These are phyloP conservation scores for Cyphomyrmex costatus DNA, from an alignment of 1,140 invertebrate genomes.

Conservation along the genomic window DNA sequence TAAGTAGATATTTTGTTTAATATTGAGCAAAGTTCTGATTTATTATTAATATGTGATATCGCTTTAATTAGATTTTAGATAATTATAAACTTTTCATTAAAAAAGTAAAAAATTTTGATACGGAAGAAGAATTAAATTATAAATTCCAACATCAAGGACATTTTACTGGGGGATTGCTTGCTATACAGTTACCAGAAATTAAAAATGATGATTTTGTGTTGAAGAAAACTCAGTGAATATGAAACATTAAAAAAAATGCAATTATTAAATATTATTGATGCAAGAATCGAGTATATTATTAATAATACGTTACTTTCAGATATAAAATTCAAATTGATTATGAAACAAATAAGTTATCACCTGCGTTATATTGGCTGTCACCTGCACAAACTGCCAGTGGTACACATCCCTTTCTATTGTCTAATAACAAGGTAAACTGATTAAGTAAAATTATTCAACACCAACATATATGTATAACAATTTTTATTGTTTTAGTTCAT, in stretches of 20 bases:
- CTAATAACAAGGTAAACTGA: conserved; percentile 92
- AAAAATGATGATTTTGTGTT: too few relatives aligned
- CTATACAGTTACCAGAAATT: conserved; percentile 89
- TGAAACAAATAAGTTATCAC: conserved; percentile 91
- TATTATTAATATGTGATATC: background rate
- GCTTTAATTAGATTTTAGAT: conserved; percentile 91
- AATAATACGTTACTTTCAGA: conserved; percentile 83
- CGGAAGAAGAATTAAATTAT: conserved; percentile 68
- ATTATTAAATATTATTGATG: conserved; percentile 37
- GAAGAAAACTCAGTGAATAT: conserved; percentile 59
- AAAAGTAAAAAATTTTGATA: conserved; percentile 86
- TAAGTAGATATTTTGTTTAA: background rate
- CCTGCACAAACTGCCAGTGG: conserved; percentile 96
- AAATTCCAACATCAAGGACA: conserved; percentile 85
- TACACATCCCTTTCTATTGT: conserved; percentile 96
- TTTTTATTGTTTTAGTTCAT: conserved; percentile 90
- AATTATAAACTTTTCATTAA: conserved; percentile 91
- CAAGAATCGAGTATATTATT: conserved; percentile 31
- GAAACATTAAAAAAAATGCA: background rate
- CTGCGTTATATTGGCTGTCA: conserved; percentile 96
- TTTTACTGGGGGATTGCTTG: conserved; percentile 94
- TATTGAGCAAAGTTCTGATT: background rate
- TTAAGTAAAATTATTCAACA: conserved; percentile 30
- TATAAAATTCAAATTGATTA: conserved; percentile 91
- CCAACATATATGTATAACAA: conserved; percentile 33